phyloP scores from a whole-genome alignment of 2,113 vertebrate species.

The Micronycteris hirsuta region DNA sequence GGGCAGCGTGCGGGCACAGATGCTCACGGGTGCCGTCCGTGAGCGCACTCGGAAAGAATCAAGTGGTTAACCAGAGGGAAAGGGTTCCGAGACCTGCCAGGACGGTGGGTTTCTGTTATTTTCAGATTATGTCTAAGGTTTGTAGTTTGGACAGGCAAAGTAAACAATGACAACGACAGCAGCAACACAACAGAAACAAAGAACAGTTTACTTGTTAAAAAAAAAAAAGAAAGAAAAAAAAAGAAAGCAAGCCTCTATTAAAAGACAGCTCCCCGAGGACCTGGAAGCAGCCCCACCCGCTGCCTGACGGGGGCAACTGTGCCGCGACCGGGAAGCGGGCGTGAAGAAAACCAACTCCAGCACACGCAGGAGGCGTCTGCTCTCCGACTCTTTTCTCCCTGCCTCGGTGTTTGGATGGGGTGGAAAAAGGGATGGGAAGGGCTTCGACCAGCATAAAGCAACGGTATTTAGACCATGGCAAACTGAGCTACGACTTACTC shows the following conservation, averaged over 20 bases:
- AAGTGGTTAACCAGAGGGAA: constrained; percentile 80
- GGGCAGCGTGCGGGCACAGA: constrained; percentile 39
- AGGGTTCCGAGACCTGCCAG: constrained; percentile 73
- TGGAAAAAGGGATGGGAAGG: not conserved
- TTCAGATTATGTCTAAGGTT: constrained; percentile 45
- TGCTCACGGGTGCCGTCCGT: constrained; percentile 68
- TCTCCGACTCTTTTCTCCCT: not conserved
- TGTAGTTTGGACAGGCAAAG: constrained; percentile 57
- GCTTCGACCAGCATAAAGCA: constrained; percentile 31
- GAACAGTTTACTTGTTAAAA: not conserved
- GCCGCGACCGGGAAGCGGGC: not conserved
- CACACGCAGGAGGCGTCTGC: not conserved
- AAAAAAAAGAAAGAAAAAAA: not conserved
- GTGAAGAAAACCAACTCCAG: not conserved
- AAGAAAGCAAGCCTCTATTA: not conserved
- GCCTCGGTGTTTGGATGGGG: not conserved
- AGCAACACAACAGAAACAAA: constrained; percentile 62
- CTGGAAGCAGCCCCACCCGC: not conserved
- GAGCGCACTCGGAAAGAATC: constrained; percentile 81
- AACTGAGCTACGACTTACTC: constrained; percentile 44
- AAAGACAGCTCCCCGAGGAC: not conserved
- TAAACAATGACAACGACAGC: constrained; percentile 55
- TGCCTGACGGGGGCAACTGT: not conserved
- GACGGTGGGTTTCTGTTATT: constrained; percentile 51
- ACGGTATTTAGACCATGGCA: constrained; percentile 72